Evolutionary conservation across 2,113 vertebrate species (phyloP), one percentile per base, ranked within the genome.

Genomic region (Dasyornis broadbenti): DNA sequence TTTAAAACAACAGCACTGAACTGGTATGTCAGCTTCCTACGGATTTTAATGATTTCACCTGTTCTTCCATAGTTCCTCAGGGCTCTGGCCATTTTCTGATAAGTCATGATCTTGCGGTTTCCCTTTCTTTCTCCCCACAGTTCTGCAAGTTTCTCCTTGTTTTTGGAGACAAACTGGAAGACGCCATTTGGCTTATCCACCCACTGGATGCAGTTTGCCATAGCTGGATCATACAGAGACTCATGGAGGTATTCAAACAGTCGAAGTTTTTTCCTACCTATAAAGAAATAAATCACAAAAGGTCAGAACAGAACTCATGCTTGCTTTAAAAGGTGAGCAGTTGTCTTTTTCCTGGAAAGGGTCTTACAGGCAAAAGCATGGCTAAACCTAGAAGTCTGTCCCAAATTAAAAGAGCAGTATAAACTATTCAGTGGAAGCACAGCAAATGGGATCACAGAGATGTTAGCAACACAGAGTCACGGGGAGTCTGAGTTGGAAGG

Each of bases 11-110:
- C 92, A 9, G 99, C 98, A 93, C 98, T 99, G 97, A 99, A 99
- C 86, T 99, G 99, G 96, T 99, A 99, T 8, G 99, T 99, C 77
- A 99, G 98, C 82, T 99, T 99, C 92, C 99, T 99, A 37, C 99
- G 98, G 28, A 99, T 98, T 95, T 99, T 99, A 54, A 98, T 96
- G 76, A 99, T 99, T 98, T 99, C 99, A 4, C 99, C 99, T 2
- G 99, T 99, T 97, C 98, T 98, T 95, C 99, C 98, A 39, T 99
- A 99, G 97, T 99, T 99, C 61, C 99, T 98, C 71, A 99, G 97
- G 4, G 99, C 99, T 81, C 99, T 98, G 31, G 99, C 99, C 99
- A 99, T 99, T 97, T 99, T 99, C 98, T 99, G 99, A 42, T 99
- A 99, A 39, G 99, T 99, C 99, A 99, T 99, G 89, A 98, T 98